Evolutionary conservation across 2,888 invertebrate genomes (phyloP).

Genomic region (Encarsia formosa): DNA sequence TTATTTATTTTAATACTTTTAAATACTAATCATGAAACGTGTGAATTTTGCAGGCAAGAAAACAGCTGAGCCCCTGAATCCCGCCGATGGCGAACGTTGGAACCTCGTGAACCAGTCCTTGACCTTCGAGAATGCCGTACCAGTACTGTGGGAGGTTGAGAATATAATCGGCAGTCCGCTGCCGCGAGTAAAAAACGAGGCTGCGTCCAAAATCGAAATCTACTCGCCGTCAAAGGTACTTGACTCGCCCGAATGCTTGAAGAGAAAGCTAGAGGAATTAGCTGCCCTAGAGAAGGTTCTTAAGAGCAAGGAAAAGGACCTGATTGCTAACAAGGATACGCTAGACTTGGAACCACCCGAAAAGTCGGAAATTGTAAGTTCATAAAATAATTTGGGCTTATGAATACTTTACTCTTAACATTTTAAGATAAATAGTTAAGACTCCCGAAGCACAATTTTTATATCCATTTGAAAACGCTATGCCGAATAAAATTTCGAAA

Average conservation of each 20-base stretch:
- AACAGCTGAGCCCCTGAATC: too few species aligned
- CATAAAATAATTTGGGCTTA: too few species aligned
- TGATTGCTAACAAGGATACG: conserved; percentile 7
- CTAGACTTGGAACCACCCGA: conserved; percentile 18
- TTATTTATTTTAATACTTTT: too few species aligned
- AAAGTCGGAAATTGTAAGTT: conserved; percentile 19
- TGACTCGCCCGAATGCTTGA: conserved; percentile 8
- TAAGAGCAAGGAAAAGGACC: conserved; percentile 13
- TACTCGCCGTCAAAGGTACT: conserved; percentile 8
- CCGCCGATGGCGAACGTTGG: too few species aligned
- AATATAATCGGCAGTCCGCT: not conserved
- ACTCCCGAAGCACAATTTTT: too few species aligned
- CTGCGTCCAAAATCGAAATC: conserved; percentile 18
- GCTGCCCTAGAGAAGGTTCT: conserved; percentile 20
- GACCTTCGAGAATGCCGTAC: conserved; percentile 36
- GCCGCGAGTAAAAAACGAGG: not conserved
- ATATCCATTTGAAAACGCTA: too few species aligned
- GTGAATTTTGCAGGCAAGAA: conserved; percentile 9
- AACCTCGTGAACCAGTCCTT: conserved; percentile 40
- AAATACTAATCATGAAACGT: too few species aligned
- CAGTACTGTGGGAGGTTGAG: conserved; percentile 39
- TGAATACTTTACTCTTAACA: too few species aligned
- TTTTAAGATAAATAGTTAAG: too few species aligned
- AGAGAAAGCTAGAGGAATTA: conserved; percentile 23
- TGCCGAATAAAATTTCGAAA: too few species aligned